Evolutionary conservation across 2,113 vertebrate species (phyloP).

Genomic region (Crocuta crocuta): DNA sequence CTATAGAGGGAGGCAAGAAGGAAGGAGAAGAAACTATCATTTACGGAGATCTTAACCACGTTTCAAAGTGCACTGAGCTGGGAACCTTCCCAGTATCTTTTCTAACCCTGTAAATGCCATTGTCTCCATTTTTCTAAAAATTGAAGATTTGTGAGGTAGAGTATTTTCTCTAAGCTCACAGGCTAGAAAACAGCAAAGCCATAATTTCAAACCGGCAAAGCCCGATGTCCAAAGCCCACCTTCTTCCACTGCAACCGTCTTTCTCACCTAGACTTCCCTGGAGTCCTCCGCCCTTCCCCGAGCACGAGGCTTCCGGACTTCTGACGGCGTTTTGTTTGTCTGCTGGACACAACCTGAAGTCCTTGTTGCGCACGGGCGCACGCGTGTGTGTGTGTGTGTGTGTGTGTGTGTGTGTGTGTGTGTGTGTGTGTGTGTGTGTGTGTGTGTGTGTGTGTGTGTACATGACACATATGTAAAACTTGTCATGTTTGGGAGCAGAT

Average conservation of each 20-base stretch:
- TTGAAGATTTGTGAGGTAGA: not conserved
- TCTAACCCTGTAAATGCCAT: not conserved
- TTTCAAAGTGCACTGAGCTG: not conserved
- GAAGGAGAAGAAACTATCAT: not conserved
- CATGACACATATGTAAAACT: not conserved
- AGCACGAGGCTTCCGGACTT: not conserved
- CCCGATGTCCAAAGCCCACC: not conserved
- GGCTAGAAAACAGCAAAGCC: not conserved
- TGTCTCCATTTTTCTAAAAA: not conserved
- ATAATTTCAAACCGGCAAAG: not conserved
- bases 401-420: too few species aligned
- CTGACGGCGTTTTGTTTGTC: not conserved
- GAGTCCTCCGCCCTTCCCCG: not conserved
- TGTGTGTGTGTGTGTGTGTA: too few species aligned
- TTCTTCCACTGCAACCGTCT: not conserved
- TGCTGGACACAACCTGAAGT: not conserved
- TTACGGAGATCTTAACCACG: too few species aligned
- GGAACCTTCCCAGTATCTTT: not conserved
- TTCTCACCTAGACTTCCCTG: not conserved
- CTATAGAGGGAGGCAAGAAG: not conserved
- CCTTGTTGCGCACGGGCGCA: too few species aligned
- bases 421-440: too few species aligned
- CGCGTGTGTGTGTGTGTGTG: too few species aligned
- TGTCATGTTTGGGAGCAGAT: constrained; percentile 72
- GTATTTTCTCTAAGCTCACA: not conserved